phyloP scores from a whole-genome alignment of 1,140 invertebrate genomes.

The Apis florea region DNA sequence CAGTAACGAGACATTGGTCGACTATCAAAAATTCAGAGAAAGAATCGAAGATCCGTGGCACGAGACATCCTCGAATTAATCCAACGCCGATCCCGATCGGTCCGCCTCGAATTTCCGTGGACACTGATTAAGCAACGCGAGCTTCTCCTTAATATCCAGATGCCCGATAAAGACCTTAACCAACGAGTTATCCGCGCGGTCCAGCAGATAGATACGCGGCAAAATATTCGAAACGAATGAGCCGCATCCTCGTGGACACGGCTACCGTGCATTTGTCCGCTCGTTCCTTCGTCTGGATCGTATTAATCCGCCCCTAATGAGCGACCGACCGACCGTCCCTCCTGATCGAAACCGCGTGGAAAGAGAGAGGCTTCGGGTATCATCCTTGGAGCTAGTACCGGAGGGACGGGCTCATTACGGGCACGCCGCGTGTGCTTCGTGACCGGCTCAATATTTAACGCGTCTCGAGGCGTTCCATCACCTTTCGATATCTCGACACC shows the following conservation, averaged over 20 bases:
- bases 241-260: slow-evolving; percentile 56
- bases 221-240: slow-evolving; percentile 55
- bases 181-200: slow-evolving; percentile 4
- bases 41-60: not conserved
- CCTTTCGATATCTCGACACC: slow-evolving; percentile 68
- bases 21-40: not conserved
- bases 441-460: slow-evolving; percentile 75
- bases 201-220: slow-evolving; percentile 39
- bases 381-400: slow-evolving; percentile 59
- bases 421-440: slow-evolving; percentile 46
- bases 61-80: too few species aligned
- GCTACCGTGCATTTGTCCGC: slow-evolving; percentile 73
- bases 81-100: not conserved
- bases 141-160: slow-evolving; percentile 37
- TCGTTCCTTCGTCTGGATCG: slow-evolving; percentile 70
- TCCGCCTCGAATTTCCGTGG: slow-evolving; percentile 31
- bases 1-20: too few species aligned
- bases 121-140: slow-evolving; percentile 44
- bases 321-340: slow-evolving; percentile 59
- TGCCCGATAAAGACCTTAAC: slow-evolving; percentile 46
- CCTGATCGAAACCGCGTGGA: slow-evolving; percentile 60
- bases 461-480: slow-evolving; percentile 72
- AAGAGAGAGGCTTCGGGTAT: slow-evolving; percentile 44
- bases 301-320: slow-evolving; percentile 79
- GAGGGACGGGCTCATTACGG: slow-evolving; percentile 69